Evolutionary conservation across 2,113 vertebrate species (phyloP).

Genomic region (Fulica atra): DNA sequence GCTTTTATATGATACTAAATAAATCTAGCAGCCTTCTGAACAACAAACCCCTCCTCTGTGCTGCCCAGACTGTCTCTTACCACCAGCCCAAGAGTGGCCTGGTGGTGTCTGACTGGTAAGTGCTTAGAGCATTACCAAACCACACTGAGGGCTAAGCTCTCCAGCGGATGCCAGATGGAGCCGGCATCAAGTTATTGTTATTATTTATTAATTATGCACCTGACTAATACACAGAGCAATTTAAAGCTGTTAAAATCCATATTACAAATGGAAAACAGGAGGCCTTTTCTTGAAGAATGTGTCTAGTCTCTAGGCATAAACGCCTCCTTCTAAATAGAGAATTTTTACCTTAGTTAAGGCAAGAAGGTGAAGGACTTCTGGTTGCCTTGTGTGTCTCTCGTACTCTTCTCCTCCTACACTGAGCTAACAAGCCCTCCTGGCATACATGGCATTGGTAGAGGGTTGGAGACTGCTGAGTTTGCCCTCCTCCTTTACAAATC

Average conservation of each 20-base stretch:
- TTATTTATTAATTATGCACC: conserved; percentile 70
- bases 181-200: conserved; percentile 16
- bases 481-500: background rate
- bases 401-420: background rate
- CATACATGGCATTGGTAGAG: background rate
- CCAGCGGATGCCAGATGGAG: conserved; percentile 22
- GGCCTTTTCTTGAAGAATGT: background rate
- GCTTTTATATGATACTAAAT: conserved; percentile 57
- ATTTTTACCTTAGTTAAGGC: background rate
- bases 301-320: background rate
- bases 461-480: background rate
- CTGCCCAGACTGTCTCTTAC: conserved; percentile 38
- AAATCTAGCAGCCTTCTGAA: conserved; percentile 36
- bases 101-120: conserved; percentile 53
- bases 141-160: conserved; percentile 11
- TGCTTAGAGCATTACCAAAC: conserved; percentile 43
- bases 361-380: background rate
- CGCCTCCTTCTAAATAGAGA: background rate
- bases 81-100: conserved; percentile 9
- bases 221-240: conserved; percentile 52
- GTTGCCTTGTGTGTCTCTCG: background rate
- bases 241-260: conserved; percentile 36
- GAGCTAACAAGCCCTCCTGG: background rate
- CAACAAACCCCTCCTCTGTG: conserved; percentile 7
- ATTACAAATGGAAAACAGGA: conserved; percentile 2